A percentile compares a stretch with the other conserved stretches of the same genome.
Conservation (phyloP, 2,113 vertebrate genomes). For the Vidua chalybeata region DNA sequence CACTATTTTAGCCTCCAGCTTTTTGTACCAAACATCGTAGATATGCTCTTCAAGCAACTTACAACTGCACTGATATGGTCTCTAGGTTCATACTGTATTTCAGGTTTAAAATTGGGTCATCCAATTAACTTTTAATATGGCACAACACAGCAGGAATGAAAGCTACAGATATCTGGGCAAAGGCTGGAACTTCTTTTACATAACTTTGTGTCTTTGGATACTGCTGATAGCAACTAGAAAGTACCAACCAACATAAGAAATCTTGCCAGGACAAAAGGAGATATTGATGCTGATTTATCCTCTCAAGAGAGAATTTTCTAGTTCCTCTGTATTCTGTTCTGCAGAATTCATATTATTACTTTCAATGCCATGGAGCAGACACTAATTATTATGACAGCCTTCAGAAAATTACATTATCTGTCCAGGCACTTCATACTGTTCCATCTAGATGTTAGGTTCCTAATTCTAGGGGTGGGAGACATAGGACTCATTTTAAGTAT, state of each 20-base stretch:
- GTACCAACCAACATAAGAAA: neutral
- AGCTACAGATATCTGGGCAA: neutral
- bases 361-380: neutral
- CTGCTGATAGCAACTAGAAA: constrained; percentile 33
- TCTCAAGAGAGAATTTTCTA: constrained; percentile 5
- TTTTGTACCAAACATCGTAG: neutral
- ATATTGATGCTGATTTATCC: neutral
- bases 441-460: neutral
- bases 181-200: constrained; percentile 4
- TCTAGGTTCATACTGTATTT: neutral
- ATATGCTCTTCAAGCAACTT: neutral
- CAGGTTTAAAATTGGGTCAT: constrained; percentile 8
- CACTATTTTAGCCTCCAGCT: neutral
- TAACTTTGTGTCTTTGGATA: constrained; percentile 6
- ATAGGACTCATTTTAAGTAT: neutral
- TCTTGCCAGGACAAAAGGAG: constrained; percentile 1
- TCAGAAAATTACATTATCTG: neutral
- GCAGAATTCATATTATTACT: neutral
- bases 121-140: constrained; percentile 17
- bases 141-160: constrained; percentile 12
- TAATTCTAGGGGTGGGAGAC: neutral
- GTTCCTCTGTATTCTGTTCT: neutral
- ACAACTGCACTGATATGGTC: neutral
- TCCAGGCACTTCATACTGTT: neutral
- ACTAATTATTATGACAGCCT: neutral